These are phyloP conservation scores for Drepana falcataria DNA, from an alignment of 2,888 invertebrate genomes.

Conservation along the genomic window DNA sequence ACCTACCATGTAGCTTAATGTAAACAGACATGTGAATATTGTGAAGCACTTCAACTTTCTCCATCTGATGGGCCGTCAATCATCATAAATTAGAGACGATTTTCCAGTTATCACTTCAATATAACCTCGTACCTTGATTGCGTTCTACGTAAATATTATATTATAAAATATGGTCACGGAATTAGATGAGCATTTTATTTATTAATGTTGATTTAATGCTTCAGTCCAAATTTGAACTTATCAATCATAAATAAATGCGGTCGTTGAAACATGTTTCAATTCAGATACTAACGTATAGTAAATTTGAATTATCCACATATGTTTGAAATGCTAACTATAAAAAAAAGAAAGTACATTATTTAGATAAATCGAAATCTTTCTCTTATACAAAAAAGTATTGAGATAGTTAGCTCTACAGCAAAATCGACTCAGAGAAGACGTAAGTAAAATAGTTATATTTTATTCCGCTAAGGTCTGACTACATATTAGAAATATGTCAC, in stretches of 20 bases:
- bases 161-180: too few species aligned
- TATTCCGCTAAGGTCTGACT: too few species aligned
- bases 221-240: background rate
- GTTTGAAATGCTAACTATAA: too few species aligned
- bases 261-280: background rate
- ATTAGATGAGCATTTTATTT: background rate
- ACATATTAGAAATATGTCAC: too few species aligned
- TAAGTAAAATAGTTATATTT: too few species aligned
- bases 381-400: too few species aligned
- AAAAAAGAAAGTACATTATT: too few species aligned
- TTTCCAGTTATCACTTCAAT: conserved; percentile 60
- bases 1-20: conserved; percentile 37
- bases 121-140: conserved; percentile 25
- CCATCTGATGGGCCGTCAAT: conserved; percentile 66
- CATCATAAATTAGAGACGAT: conserved; percentile 62
- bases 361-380: too few species aligned
- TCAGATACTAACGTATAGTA: background rate
- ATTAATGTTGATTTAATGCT: conserved; percentile 3
- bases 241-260: background rate
- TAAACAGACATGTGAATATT: conserved; percentile 62
- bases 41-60: conserved; percentile 67
- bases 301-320: too few species aligned
- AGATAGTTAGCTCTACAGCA: too few species aligned
- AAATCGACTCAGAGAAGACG: too few species aligned
- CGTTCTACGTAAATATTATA: conserved; percentile 6